Base-by-base conservation (phyloP, 2,113 vertebrate genomes). In the Prochilodus magdalenae region DNA sequence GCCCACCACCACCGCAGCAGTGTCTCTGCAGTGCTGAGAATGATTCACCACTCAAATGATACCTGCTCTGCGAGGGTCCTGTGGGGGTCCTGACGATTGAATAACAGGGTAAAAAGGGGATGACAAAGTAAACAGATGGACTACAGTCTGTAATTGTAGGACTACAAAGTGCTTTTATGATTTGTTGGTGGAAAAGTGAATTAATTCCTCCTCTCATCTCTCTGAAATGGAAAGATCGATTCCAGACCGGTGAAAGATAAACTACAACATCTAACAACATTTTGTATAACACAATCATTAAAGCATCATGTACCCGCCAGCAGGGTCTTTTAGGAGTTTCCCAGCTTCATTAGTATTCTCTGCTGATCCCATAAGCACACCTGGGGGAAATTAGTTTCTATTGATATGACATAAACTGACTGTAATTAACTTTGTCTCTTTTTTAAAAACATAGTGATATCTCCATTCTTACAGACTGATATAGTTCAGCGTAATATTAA, bases 341-440 rank as follows among this genome's bases (percentile, higher is more conserved):
- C 36, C 27, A 30, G 24, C 49, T 60, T n/a, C 30, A 59, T 79
- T 80, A n/a, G 16, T 20, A 70, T 57, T 14, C 53, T 15, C 53
- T 51, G 20, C 6, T 20, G 20, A 20, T 4, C 63, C 15, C 53
- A 27, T 59, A 40, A 49, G 40, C 22, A 47, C 77, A 57, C 70
- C 53, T 40, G 40, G 51, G 70, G 77, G 74, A 77, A 77, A 85
- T 77, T 70, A 33, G 73, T 51, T 81, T 85, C 33, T 55, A 65
- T 55, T 73, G 67, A 59, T 80, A 81, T 12, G 18, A 67, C 47
- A 40, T 65, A 77, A 72, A 60, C 44, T 47, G 78, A 63, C 44
- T 47, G 72, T 67, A 77, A 66, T 81, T 49, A 30, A 62, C 27
- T 57, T 65, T 14, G 73, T 62, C 47, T 76, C 53, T 77, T 73